Conservation (phyloP, 2,888 invertebrate species). For the Leptinotarsa juncta region DNA sequence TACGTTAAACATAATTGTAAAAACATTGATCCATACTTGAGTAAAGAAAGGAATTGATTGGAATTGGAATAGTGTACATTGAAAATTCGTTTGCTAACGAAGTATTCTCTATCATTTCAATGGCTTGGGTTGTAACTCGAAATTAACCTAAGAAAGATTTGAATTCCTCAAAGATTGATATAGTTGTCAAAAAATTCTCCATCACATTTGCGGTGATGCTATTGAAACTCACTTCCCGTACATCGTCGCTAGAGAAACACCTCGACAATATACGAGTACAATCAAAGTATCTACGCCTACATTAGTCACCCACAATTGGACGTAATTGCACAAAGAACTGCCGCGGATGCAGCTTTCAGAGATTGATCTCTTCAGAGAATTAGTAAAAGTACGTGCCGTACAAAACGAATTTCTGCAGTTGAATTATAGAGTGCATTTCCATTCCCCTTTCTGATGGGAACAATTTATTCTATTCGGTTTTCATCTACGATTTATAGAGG, state of each 20-base stretch:
- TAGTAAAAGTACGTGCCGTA: conserved; percentile 17
- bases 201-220: neutral
- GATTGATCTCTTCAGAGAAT: conserved; percentile 19
- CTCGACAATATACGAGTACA: neutral
- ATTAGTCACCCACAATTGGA: conserved; percentile 15
- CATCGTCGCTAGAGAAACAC: neutral
- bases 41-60: too few species aligned
- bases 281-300: conserved; percentile 5
- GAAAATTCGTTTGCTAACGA: too few species aligned
- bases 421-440: conserved; percentile 11
- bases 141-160: too few species aligned
- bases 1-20: too few species aligned
- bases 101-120: too few species aligned
- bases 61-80: too few species aligned
- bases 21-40: too few species aligned
- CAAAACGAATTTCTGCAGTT: conserved; percentile 11
- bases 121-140: too few species aligned
- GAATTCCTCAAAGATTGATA: too few species aligned
- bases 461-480: conserved; percentile 9
- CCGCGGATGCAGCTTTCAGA: conserved; percentile 18
- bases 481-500: conserved; percentile 13
- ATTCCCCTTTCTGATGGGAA: conserved; percentile 4
- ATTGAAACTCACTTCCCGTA: too few species aligned
- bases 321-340: conserved; percentile 15
- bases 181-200: too few species aligned